Percentiles rank a stretch among this genome's conserved stretches.
Evolutionary conservation across 2,113 vertebrate species (phyloP).

Genomic region (Poecile atricapillus): DNA sequence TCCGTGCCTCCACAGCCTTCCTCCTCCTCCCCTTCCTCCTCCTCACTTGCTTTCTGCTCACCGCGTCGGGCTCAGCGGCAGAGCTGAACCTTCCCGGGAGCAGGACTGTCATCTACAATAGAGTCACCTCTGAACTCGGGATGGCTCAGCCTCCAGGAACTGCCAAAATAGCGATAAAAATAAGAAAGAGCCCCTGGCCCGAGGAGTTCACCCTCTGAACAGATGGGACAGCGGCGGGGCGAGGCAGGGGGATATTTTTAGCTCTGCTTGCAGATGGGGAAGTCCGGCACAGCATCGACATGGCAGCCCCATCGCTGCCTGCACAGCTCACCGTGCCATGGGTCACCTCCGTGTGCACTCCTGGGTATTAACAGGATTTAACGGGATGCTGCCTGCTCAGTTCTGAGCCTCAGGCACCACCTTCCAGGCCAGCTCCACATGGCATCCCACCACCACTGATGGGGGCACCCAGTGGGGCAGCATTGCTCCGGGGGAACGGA

Average conservation of each 20-base stretch:
- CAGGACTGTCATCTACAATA: slow-evolving; percentile 9
- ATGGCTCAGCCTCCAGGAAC: not conserved
- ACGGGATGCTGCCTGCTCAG: not conserved
- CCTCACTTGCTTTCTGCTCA: not conserved
- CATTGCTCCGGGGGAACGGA: accelerated
- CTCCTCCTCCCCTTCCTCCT: not conserved
- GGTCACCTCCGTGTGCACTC: not conserved
- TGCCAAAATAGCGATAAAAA: not conserved
- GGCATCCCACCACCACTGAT: not conserved
- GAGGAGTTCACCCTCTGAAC: not conserved
- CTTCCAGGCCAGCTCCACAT: not conserved
- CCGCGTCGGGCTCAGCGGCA: not conserved
- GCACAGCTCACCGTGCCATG: not conserved
- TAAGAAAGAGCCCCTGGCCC: not conserved
- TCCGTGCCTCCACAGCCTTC: not conserved
- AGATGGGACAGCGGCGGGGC: not conserved
- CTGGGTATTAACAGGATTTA: not conserved
- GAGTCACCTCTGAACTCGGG: not conserved
- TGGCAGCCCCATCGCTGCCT: not conserved
- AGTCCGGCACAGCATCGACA: not conserved
- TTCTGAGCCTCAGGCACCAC: not conserved
- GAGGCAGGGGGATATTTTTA: slow-evolving; percentile 26
- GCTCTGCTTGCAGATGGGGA: not conserved
- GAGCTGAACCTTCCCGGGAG: not conserved
- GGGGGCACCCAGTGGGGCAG: accelerated